These are phyloP conservation scores for Eleginops maclovinus DNA, from an alignment of 2,113 vertebrate genomes.

Conservation along the genomic window DNA sequence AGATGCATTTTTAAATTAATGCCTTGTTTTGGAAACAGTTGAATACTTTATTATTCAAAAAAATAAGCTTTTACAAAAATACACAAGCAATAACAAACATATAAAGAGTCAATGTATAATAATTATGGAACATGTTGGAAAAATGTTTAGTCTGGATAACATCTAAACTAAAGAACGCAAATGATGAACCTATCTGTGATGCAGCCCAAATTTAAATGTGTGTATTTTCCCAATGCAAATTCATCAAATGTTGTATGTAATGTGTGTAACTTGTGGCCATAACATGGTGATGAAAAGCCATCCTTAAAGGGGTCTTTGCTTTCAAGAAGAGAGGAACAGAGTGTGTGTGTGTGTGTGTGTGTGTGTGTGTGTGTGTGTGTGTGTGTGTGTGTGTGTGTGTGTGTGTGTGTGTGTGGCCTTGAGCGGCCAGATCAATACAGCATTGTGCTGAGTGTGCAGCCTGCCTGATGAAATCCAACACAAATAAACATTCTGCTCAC, in stretches of 20 bases:
- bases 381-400: too few relatives aligned
- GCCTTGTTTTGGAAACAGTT: not conserved
- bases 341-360: too few relatives aligned
- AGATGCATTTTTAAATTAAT: not conserved
- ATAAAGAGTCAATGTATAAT: not conserved
- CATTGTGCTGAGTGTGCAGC: conserved; percentile 74
- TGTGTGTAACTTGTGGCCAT: not conserved
- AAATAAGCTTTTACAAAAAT: not conserved
- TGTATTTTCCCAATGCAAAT: not conserved
- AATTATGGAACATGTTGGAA: not conserved
- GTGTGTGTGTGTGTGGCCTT: conserved; percentile 54
- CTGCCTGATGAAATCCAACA: conserved; percentile 64
- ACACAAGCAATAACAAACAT: conserved; percentile 13
- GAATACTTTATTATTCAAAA: conserved; percentile 47
- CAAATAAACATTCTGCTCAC: conserved; percentile 70
- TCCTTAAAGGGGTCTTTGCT: conserved; percentile 1
- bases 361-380: too few relatives aligned
- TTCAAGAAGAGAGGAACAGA: conserved; percentile 50
- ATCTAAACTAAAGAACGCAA: not conserved
- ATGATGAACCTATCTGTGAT: not conserved
- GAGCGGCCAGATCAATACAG: conserved; percentile 67
- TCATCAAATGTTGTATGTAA: not conserved
- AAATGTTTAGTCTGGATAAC: not conserved
- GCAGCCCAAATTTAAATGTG: not conserved
- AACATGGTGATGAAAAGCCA: not conserved